phyloP scores from a whole-genome alignment of 2,113 vertebrate species.

The Ptyas mucosa region DNA sequence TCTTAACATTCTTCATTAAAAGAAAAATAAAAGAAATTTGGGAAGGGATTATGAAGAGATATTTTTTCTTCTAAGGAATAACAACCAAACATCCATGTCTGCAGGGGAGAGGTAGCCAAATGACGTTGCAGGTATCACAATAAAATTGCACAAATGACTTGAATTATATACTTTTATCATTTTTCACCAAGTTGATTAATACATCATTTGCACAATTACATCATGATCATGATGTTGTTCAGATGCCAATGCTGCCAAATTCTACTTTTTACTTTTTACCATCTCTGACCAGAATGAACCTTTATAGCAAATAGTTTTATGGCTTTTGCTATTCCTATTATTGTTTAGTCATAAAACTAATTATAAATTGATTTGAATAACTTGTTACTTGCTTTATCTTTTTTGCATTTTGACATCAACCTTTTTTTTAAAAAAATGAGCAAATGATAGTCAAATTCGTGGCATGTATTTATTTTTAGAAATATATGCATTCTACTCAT shows the following conservation, averaged over 20 bases:
- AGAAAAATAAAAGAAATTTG: not conserved
- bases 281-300: not conserved
- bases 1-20: not conserved
- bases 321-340: not conserved
- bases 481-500: not conserved
- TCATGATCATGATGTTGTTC: not conserved
- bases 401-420: not conserved
- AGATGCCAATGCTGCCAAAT: not conserved
- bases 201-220: not conserved
- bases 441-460: not conserved
- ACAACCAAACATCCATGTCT: not conserved
- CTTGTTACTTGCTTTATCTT: not conserved
- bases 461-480: constrained; percentile 7
- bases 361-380: not conserved
- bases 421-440: not conserved
- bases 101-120: not conserved
- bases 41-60: not conserved
- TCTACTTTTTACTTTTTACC: not conserved
- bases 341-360: not conserved
- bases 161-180: not conserved
- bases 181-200: not conserved
- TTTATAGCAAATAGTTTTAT: not conserved
- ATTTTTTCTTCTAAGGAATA: too few species aligned
- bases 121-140: not conserved
- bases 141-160: not conserved